Evolutionary conservation across 2,888 invertebrate species (phyloP).

Genomic region (Clostera curtula): DNA sequence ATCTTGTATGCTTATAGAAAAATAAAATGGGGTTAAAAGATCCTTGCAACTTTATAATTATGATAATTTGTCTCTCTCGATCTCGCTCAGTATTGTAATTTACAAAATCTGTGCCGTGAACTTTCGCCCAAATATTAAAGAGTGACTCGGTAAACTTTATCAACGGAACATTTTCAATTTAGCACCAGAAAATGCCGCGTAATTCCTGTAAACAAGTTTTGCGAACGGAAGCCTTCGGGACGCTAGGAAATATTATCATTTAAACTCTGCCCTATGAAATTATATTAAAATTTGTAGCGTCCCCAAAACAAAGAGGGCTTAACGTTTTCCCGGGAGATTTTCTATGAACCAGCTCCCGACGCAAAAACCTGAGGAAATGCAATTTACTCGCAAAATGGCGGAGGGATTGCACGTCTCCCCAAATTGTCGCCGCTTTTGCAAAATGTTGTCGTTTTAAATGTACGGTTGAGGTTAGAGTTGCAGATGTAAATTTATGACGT

Average conservation of each 20-base stretch:
- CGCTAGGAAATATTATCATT: conserved; percentile 19
- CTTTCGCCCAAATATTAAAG: too few relatives aligned
- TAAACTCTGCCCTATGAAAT: conserved; percentile 16
- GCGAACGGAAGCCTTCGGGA: conserved; percentile 3
- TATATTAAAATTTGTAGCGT: conserved; percentile 18
- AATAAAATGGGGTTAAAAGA: too few relatives aligned
- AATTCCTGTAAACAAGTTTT: background rate
- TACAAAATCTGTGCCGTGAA: too few relatives aligned
- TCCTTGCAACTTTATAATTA: too few relatives aligned
- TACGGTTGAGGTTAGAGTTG: conserved; percentile 9
- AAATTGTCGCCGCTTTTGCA: conserved; percentile 18
- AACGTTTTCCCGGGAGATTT: conserved; percentile 12
- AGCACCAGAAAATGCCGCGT: background rate
- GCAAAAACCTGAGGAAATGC: conserved; percentile 27
- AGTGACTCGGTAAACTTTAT: too few relatives aligned
- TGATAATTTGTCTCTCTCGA: too few relatives aligned
- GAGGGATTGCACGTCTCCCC: conserved; percentile 15
- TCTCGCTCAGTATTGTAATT: too few relatives aligned
- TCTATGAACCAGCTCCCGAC: conserved; percentile 18
- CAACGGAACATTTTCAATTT: background rate
- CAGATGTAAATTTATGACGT: conserved; percentile 23
- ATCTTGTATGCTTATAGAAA: too few relatives aligned
- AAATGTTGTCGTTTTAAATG: conserved; percentile 17
- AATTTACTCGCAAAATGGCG: conserved; percentile 28
- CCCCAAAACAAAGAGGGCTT: conserved; percentile 17